phyloP scores from a whole-genome alignment of 1,140 invertebrate species.

The Formica exsecta region DNA sequence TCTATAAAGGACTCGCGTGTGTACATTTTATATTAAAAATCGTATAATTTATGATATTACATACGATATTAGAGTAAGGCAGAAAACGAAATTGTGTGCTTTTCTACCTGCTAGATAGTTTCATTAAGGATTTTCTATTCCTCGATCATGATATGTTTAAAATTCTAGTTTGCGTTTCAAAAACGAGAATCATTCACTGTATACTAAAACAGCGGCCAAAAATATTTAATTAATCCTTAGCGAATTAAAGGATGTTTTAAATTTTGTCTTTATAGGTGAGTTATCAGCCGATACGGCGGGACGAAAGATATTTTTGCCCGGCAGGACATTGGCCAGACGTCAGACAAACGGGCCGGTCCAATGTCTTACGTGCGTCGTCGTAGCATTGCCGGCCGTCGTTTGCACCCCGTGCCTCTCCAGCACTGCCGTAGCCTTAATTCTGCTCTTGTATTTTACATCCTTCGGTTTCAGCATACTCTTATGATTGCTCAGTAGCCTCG shows the following conservation, averaged over 20 bases:
- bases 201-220: not conserved
- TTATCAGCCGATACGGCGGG: constrained; percentile 30
- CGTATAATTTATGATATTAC: not conserved
- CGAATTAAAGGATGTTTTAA: not conserved
- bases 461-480: constrained; percentile 92
- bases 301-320: constrained; percentile 38
- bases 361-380: constrained; percentile 80
- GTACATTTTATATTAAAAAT: constrained; percentile 40
- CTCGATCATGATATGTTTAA: constrained; percentile 13
- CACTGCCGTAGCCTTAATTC: constrained; percentile 84
- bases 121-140: constrained; percentile 4
- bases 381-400: constrained; percentile 56
- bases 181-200: not conserved
- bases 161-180: constrained; percentile 36
- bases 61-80: not conserved
- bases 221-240: not conserved
- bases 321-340: constrained; percentile 75
- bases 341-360: constrained; percentile 87
- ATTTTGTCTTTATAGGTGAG: constrained; percentile 33
- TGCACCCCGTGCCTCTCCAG: constrained; percentile 82
- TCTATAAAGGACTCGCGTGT: not conserved
- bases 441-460: constrained; percentile 90
- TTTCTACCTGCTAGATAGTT: not conserved
- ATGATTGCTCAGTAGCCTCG: constrained; percentile 91
- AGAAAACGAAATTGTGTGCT: not conserved